Evolutionary conservation across 2,797 vertebrate genomes (phyloP).

Genomic region (Borostomias antarcticus): DNA sequence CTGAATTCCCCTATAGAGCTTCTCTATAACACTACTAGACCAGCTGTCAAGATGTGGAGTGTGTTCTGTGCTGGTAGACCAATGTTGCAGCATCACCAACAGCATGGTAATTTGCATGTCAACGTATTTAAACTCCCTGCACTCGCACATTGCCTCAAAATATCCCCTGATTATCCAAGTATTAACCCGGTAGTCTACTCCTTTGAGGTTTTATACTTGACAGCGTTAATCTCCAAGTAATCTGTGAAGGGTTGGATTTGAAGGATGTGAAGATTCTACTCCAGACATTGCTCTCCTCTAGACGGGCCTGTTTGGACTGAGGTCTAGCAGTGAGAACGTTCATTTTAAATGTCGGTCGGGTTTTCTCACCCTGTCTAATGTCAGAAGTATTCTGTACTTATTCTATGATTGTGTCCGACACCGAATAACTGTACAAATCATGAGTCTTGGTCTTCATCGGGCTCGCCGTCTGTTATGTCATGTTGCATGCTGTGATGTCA

Average conservation of each 20-base stretch:
- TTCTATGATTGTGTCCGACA: conserved; percentile 14
- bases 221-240: conserved; percentile 20
- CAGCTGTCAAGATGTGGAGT: conserved; percentile 26
- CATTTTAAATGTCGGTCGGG: conserved; percentile 26
- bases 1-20: conserved; percentile 33
- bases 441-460: conserved; percentile 50
- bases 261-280: conserved; percentile 15
- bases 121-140: conserved; percentile 30
- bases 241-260: conserved; percentile 7
- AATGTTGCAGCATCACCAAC: conserved; percentile 21
- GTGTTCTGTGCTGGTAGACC: conserved; percentile 9
- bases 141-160: conserved; percentile 22
- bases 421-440: conserved; percentile 54
- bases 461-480: conserved; percentile 16
- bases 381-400: conserved; percentile 11
- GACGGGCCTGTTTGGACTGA: no score
- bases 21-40: conserved; percentile 48
- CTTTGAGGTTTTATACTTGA: conserved; percentile 26
- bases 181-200: conserved; percentile 28
- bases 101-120: conserved; percentile 60
- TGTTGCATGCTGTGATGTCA: conserved; percentile 37
- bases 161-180: conserved; percentile 36
- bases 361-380: background rate
- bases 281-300: conserved; percentile 11
- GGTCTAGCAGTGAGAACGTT: conserved; percentile 33